Evolutionary conservation across 2,888 invertebrate species (phyloP).

Genomic region (Doris montereyensis): DNA sequence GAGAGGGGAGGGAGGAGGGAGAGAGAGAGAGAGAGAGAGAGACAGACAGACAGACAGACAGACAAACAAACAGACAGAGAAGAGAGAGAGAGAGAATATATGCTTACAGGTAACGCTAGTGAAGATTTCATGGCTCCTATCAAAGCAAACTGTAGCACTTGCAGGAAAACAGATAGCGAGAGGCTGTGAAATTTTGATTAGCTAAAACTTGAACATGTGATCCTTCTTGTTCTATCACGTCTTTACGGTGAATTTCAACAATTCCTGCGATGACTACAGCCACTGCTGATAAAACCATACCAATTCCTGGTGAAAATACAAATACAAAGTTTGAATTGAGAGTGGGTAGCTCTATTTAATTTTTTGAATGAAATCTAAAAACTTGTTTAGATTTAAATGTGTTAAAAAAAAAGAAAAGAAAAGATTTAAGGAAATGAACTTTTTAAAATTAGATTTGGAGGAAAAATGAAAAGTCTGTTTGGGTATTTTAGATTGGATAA

Average conservation of each 20-base stretch:
- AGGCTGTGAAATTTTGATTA: slow-evolving; percentile 20
- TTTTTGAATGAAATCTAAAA: too few relatives aligned
- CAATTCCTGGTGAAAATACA: slow-evolving; percentile 28
- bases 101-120: slow-evolving; percentile 49
- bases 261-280: slow-evolving; percentile 42
- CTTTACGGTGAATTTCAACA: slow-evolving; percentile 65
- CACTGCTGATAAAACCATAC: slow-evolving; percentile 20
- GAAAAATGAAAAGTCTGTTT: too few relatives aligned
- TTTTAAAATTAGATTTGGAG: too few relatives aligned
- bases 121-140: slow-evolving; percentile 58
- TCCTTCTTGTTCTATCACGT: slow-evolving; percentile 54
- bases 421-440: too few relatives aligned
- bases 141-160: slow-evolving; percentile 29
- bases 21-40: too few relatives aligned
- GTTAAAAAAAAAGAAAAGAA: too few relatives aligned
- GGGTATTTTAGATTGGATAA: too few relatives aligned
- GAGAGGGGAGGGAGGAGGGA: too few relatives aligned
- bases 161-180: slow-evolving; percentile 31
- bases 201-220: slow-evolving; percentile 24
- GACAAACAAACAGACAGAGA: too few relatives aligned
- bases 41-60: too few relatives aligned
- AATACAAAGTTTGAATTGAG: background rate
- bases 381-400: too few relatives aligned
- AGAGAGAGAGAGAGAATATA: too few relatives aligned
- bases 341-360: background rate